Evolutionary conservation across 2,888 invertebrate genomes (phyloP), one percentile per base, ranked within the genome.

Genomic region (Monochamus alternatus): DNA sequence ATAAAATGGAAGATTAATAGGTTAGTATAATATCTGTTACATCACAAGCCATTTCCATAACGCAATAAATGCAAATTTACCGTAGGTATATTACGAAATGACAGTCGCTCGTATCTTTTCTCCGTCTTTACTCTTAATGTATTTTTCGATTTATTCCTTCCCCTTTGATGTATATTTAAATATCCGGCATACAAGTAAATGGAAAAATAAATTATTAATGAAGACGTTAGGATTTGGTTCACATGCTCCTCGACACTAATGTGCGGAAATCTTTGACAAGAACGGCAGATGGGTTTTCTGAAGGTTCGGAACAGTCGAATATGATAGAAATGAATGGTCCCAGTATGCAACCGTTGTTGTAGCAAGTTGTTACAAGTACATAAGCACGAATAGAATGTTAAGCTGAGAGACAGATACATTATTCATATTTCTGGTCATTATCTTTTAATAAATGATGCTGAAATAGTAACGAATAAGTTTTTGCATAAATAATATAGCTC

Each of bases 361-460:
- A 38, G 7, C 5, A 38, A 38, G 7, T 38, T 38, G 38, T 38
- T 38, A 5, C 38, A 7, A 7, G 10, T 47, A 63, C 30, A 64
- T 64, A 3, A 47, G 30, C 38, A 30, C 47, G 31, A 64, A 64
- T 47, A 64, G 47, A 10, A 64, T 47, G 30, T 12, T 44, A 64
- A 64, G 44, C 44, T 9, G 63, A 44, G 22, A 22, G 1, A 22
- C 22, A 22, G 9, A 64, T 64, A 64, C 43, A 64, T 64, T 64
- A 64, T 64, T 64, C 63, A 64, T 64, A 2, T 8, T 9, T 52
- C 14, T 14, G 30, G 44, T 14, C 63, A 64, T 64, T 64, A 64
- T 12, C 63, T 44, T 64, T 64, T 64, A 64, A 64, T 64, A 64
- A 64, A 64, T 64, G 63, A 64, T n/a, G 52, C 4, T 52, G 10